phyloP scores from a whole-genome alignment of 2,888 invertebrate species.

The Ornithoptera priamus region DNA sequence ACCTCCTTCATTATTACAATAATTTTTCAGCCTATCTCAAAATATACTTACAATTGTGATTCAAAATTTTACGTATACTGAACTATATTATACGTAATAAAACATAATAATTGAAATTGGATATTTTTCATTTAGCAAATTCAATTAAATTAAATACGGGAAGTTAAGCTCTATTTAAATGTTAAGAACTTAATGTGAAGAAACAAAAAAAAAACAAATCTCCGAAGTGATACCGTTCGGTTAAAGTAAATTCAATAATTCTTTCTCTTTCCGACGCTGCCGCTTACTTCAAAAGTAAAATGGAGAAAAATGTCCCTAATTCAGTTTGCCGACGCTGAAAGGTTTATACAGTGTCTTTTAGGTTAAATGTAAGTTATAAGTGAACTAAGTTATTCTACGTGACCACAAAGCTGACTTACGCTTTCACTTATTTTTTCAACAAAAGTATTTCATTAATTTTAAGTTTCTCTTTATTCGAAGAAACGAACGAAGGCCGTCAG shows the following conservation, averaged over 20 bases:
- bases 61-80: no score
- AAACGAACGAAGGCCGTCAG: no score
- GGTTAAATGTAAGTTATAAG: slow-evolving; percentile 10
- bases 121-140: no score
- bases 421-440: neutral
- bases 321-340: slow-evolving; percentile 68
- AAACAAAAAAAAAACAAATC: neutral
- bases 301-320: slow-evolving; percentile 74
- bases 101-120: no score
- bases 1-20: neutral
- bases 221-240: slow-evolving; percentile 61
- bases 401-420: slow-evolving; percentile 1
- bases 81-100: no score
- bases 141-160: no score
- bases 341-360: slow-evolving; percentile 43
- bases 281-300: slow-evolving; percentile 68
- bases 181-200: neutral
- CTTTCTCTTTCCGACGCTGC: slow-evolving; percentile 73
- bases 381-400: slow-evolving; percentile 6
- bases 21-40: no score
- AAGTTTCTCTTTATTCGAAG: no score
- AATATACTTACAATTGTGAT: no score
- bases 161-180: neutral
- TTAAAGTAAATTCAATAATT: slow-evolving; percentile 76
- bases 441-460: no score